phyloP scores from a whole-genome alignment of 2,113 vertebrate genomes.

The Paradisaea rubra region DNA sequence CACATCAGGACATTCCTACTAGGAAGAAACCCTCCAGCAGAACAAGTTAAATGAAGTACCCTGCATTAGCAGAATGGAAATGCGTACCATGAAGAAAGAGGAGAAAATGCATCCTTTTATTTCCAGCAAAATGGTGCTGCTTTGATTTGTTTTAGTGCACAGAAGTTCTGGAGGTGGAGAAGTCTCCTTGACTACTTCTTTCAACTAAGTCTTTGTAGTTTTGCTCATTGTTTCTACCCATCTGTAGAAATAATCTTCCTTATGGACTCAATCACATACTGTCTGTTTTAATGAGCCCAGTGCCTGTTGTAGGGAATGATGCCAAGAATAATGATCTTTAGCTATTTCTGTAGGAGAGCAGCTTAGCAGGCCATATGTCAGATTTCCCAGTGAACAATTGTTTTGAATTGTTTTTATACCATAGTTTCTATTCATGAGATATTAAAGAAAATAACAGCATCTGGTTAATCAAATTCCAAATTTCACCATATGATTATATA shows the following conservation, averaged over 20 bases:
- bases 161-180: conserved; percentile 47
- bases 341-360: conserved; percentile 32
- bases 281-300: conserved; percentile 5
- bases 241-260: background rate
- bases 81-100: background rate
- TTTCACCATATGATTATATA: background rate
- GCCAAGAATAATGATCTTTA: conserved; percentile 28
- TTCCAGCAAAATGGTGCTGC: background rate
- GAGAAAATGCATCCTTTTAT: background rate
- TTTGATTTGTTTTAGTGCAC: background rate
- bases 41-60: background rate
- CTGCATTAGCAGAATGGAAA: background rate
- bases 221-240: conserved; percentile 2
- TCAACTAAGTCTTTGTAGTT: background rate
- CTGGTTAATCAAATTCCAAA: background rate
- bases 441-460: conserved; percentile 34
- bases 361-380: conserved; percentile 33
- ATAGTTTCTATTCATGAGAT: background rate
- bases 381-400: conserved; percentile 21
- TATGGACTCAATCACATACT: background rate
- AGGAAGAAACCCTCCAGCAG: background rate
- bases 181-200: conserved; percentile 46
- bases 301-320: background rate
- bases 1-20: background rate
- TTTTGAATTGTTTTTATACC: conserved; percentile 36